These are phyloP conservation scores for Eledona agricola DNA, from an alignment of 2,888 invertebrate genomes.

Conservation along the genomic window DNA sequence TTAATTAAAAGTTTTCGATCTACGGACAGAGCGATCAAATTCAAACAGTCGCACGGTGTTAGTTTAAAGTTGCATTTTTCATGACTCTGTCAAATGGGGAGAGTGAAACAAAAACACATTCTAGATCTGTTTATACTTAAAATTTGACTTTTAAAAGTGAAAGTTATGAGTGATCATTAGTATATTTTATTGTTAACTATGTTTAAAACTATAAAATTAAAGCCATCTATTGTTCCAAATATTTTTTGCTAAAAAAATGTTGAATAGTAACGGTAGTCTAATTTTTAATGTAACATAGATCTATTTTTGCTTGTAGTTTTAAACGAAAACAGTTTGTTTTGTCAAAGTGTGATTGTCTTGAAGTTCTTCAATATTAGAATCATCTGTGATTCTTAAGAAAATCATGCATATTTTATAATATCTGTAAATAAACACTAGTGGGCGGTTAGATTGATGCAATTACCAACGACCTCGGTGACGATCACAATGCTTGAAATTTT, in stretches of 20 bases:
- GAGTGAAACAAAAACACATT: constrained; percentile 21
- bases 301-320: constrained; percentile 22
- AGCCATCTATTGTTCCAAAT: constrained; percentile 34
- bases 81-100: constrained; percentile 12
- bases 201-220: constrained; percentile 32
- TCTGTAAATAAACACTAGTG: constrained; percentile 31
- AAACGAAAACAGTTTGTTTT: constrained; percentile 15
- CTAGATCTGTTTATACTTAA: constrained; percentile 29
- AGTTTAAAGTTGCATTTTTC: constrained; percentile 22
- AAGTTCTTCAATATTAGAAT: constrained; percentile 23
- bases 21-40: constrained; percentile 20
- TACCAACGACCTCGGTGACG: constrained; percentile 24
- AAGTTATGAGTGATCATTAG: constrained; percentile 28
- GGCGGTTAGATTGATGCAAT: constrained; percentile 22
- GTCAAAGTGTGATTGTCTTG: constrained; percentile 9
- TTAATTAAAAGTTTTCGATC: constrained; percentile 26
- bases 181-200: constrained; percentile 35
- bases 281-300: constrained; percentile 30
- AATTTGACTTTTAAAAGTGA: constrained; percentile 21
- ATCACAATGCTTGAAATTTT: constrained; percentile 11
- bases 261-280: constrained; percentile 28
- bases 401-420: constrained; percentile 27
- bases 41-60: constrained; percentile 21
- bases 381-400: constrained; percentile 34
- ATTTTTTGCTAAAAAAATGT: constrained; percentile 30